Conservation (phyloP, 1,140 invertebrate species). For the Scaptomyza pallida region DNA sequence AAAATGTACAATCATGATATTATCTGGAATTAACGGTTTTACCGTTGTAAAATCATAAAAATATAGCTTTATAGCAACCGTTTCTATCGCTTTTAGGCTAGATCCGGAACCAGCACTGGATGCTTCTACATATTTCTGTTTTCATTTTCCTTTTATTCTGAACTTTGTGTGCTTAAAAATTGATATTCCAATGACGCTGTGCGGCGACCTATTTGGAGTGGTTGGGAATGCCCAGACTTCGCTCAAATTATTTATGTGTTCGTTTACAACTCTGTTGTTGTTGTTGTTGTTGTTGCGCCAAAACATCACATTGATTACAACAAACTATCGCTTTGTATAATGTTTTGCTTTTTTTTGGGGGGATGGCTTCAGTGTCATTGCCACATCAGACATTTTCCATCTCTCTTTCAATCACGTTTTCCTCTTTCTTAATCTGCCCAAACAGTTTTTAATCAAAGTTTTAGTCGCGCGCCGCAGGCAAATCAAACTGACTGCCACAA, state of each 20-base stretch:
- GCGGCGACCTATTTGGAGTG: constrained; percentile 53
- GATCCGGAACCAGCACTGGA: constrained; percentile 36
- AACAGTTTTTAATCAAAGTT: constrained; percentile 78
- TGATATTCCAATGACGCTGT: constrained; percentile 79
- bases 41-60: too few relatives aligned
- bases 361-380: constrained; percentile 37
- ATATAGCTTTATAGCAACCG: too few relatives aligned
- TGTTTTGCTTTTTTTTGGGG: too few relatives aligned
- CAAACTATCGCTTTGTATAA: constrained; percentile 70
- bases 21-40: too few relatives aligned
- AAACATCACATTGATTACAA: constrained; percentile 73
- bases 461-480: constrained; percentile 32
- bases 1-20: too few relatives aligned
- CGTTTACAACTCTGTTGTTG: constrained; percentile 72
- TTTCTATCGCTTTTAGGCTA: constrained; percentile 62
- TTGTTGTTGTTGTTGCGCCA: constrained; percentile 21
- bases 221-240: constrained; percentile 27
- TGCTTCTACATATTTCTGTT: not conserved
- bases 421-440: constrained; percentile 19
- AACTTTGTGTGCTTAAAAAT: constrained; percentile 60
- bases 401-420: not conserved
- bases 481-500: constrained; percentile 46
- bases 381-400: constrained; percentile 16
- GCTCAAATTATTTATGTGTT: constrained; percentile 76
- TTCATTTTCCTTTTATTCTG: not conserved